phyloP scores from a whole-genome alignment of 2,113 vertebrate species.

The Nasalis larvatus region DNA sequence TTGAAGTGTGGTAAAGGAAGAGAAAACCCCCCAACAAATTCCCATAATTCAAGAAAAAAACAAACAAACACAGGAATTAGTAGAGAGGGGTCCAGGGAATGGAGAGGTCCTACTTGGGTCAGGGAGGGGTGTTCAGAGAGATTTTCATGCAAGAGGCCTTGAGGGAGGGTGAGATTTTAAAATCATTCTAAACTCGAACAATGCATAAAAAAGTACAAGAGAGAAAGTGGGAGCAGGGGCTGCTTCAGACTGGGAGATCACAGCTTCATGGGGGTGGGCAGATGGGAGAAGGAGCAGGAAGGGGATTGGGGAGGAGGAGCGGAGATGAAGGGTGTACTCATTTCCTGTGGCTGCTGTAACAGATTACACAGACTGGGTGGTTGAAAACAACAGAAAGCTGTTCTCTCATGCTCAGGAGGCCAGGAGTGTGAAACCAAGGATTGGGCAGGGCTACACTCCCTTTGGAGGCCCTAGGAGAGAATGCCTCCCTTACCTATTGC shows the following conservation, averaged over 20 bases:
- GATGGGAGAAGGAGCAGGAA: not conserved
- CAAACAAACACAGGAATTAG: not conserved
- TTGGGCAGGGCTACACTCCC: fast-evolving
- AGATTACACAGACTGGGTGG: not conserved
- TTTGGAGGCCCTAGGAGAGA: not conserved
- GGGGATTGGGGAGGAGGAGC: not conserved
- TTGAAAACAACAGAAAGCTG: not conserved
- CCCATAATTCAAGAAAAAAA: not conserved
- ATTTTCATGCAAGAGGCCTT: not conserved
- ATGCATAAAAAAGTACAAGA: not conserved
- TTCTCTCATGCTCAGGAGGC: not conserved
- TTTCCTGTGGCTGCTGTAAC: not conserved
- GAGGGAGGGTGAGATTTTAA: not conserved
- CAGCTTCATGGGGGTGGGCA: not conserved
- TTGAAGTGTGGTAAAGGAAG: not conserved
- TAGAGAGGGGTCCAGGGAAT: not conserved
- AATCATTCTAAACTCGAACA: no score
- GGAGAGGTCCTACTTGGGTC: not conserved
- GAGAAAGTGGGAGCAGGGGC: not conserved
- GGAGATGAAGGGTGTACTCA: not conserved
- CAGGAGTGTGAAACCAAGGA: not conserved
- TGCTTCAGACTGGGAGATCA: not conserved
- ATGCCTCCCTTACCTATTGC: not conserved
- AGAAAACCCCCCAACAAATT: not conserved
- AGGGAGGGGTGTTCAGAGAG: not conserved